phyloP scores from a whole-genome alignment of 2,888 invertebrate genomes.

The Anticlea derivata region DNA sequence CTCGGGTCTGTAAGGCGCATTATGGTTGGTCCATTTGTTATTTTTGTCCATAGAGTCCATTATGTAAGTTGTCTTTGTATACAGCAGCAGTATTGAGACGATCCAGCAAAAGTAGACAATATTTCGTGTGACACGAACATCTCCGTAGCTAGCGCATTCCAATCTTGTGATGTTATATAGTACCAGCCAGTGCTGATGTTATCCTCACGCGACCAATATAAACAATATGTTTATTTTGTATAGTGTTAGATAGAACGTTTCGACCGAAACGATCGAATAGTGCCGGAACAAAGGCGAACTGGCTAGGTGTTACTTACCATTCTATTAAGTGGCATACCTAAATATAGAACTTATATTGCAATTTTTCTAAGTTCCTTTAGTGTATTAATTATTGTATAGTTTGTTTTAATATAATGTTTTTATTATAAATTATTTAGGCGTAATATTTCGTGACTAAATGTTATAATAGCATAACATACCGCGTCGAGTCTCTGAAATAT shows the following conservation, averaged over 20 bases:
- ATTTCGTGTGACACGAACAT: slow-evolving; percentile 17
- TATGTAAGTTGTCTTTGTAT: slow-evolving; percentile 20
- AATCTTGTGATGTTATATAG: slow-evolving; percentile 61
- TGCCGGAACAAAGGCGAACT: slow-evolving; percentile 49
- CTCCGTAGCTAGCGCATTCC: slow-evolving; percentile 76
- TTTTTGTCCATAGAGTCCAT: slow-evolving; percentile 1
- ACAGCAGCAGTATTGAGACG: slow-evolving; percentile 29
- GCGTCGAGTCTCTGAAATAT: not conserved
- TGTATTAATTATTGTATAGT: slow-evolving; percentile 80
- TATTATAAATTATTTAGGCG: slow-evolving; percentile 80
- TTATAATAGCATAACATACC: slow-evolving; percentile 66
- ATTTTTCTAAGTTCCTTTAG: slow-evolving; percentile 83
- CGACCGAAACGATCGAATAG: slow-evolving; percentile 50
- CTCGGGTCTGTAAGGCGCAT: not conserved
- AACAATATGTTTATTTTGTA: slow-evolving; percentile 62
- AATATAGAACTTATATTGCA: slow-evolving; percentile 83
- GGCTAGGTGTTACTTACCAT: slow-evolving; percentile 65
- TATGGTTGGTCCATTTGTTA: slow-evolving; percentile 6
- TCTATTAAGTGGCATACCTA: slow-evolving; percentile 81
- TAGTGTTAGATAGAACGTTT: slow-evolving; percentile 67
- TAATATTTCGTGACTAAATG: slow-evolving; percentile 66
- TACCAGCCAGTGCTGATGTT: slow-evolving; percentile 56
- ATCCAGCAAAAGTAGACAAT: not conserved
- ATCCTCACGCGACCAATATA: slow-evolving; percentile 67
- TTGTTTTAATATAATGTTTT: slow-evolving; percentile 51